Evolutionary conservation across 1,140 invertebrate genomes (phyloP).

Genomic region (Rhopalosiphum maidis): DNA sequence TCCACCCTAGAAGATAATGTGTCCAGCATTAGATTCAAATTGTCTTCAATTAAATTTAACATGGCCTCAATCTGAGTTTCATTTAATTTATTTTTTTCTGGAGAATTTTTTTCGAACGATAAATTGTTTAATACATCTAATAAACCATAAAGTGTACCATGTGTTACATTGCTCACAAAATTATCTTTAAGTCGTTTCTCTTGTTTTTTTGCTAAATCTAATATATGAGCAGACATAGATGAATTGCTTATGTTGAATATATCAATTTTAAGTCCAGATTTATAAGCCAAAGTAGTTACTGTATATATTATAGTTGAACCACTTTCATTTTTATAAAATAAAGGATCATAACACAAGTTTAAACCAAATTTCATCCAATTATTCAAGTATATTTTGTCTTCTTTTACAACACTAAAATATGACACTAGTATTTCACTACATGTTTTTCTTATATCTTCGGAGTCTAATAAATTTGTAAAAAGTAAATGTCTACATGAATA

Average conservation of each 20-base stretch:
- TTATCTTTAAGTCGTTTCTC: constrained; percentile 62
- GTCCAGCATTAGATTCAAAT: constrained; percentile 63
- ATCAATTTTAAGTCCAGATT: constrained; percentile 43
- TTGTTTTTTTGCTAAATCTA: constrained; percentile 62
- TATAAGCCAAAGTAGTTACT: constrained; percentile 60
- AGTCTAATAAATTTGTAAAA: constrained; percentile 48
- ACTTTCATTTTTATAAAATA: constrained; percentile 67
- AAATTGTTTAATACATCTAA: constrained; percentile 62
- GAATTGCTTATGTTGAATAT: constrained; percentile 28
- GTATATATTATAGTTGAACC: constrained; percentile 65
- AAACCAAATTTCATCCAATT: constrained; percentile 63
- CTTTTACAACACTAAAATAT: constrained; percentile 61
- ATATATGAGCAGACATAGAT: constrained; percentile 59
- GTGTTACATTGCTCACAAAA: constrained; percentile 63
- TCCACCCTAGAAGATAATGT: constrained; percentile 61
- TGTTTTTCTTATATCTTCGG: constrained; percentile 65
- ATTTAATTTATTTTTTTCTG: constrained; percentile 58
- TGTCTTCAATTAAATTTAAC: constrained; percentile 63
- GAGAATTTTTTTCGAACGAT: constrained; percentile 59
- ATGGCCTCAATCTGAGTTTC: constrained; percentile 60
- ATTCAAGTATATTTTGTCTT: constrained; percentile 52
- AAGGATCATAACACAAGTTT: constrained; percentile 65
- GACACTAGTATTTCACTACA: constrained; percentile 63
- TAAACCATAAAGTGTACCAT: constrained; percentile 63
- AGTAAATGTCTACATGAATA: constrained; percentile 40